Evolutionary conservation across 1,140 invertebrate species (phyloP), one percentile per base, ranked within the genome.

Genomic region (Formica exsecta): DNA sequence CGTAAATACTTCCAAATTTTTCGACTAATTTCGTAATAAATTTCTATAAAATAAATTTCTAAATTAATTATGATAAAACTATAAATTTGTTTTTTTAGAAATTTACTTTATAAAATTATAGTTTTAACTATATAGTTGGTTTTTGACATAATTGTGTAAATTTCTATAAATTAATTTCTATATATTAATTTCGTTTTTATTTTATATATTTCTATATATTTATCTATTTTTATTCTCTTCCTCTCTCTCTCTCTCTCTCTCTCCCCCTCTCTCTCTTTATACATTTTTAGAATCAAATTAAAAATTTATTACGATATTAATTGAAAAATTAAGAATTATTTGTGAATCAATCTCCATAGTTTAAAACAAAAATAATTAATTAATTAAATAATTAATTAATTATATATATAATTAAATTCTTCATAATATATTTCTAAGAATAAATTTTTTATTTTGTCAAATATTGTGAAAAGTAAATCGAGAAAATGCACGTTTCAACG

Each of bases 1-100:
- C 54, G 41, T 59, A 73, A 81, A 81, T 81, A 81, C 7, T 73
- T 73, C 54, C 13, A 57, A 71, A 73, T 54, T 54, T 81, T 44
- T 36, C 70, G 19, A 81, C 3, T 59, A 81, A 61, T 71, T 32
- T 71, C 41, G 36, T 71, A 59, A 64, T 29, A 79, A 51, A 36
- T 66, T 41, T 59, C 22, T 59, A 68, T 71, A 44, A 71, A 44
- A 22, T 59, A 44, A 59, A 59, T 59, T 70, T 41, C 5, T 66
- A n/a, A 0, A 22, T 66, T 77, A 54, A 36, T 66, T 51, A 41
- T 66, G 13, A 79, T 66, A 68, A 66, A 79, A 79, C 44, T 66
- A 51, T 36, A 79, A 66, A 79, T 79, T 65, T 77, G 6, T 3
- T 13, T 11, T 79, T 44, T 44, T 44, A 64, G 38, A 76, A 76